phyloP scores from a whole-genome alignment of 2,797 vertebrate species.

The Tarsius wallacei region DNA sequence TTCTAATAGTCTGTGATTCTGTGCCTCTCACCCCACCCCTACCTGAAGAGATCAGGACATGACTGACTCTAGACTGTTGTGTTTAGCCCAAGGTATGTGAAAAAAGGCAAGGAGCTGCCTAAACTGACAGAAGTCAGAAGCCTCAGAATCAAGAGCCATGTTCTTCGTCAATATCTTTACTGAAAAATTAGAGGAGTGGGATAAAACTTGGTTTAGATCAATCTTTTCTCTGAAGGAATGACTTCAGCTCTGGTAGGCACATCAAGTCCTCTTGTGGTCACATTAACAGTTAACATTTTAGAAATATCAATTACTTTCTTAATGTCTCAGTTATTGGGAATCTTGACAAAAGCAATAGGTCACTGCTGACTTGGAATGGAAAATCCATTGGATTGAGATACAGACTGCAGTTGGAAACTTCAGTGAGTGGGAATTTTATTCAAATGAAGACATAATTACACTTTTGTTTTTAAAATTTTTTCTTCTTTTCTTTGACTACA shows the following conservation, averaged over 20 bases:
- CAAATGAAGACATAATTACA: constrained; percentile 47
- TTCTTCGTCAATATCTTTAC: not conserved
- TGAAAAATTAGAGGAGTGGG: not conserved
- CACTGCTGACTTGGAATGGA: constrained; percentile 16
- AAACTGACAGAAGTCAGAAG: not conserved
- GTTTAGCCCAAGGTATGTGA: not conserved
- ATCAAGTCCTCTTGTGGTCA: not conserved
- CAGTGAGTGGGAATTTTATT: constrained; percentile 54
- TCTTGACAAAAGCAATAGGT: constrained; percentile 65
- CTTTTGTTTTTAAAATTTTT: constrained; percentile 10
- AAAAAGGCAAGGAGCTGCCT: not conserved
- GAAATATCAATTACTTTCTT: constrained; percentile 36
- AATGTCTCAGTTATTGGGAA: constrained; percentile 10
- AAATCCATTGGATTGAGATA: constrained; percentile 35
- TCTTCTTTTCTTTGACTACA: constrained; percentile 11
- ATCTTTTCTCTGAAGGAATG: not conserved
- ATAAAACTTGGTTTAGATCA: not conserved
- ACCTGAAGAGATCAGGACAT: not conserved
- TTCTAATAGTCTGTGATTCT: not conserved
- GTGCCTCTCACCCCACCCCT: not conserved
- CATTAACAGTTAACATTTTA: constrained; percentile 31
- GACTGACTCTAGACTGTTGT: not conserved
- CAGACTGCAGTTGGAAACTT: constrained; percentile 43
- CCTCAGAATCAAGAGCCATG: not conserved
- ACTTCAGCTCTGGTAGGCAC: not conserved